A percentile compares a stretch with the other conserved stretches of the same genome.
These are phyloP conservation scores for Chaetoderma sp. DNA, from an alignment of 2,888 invertebrate species.

Conservation along the genomic window DNA sequence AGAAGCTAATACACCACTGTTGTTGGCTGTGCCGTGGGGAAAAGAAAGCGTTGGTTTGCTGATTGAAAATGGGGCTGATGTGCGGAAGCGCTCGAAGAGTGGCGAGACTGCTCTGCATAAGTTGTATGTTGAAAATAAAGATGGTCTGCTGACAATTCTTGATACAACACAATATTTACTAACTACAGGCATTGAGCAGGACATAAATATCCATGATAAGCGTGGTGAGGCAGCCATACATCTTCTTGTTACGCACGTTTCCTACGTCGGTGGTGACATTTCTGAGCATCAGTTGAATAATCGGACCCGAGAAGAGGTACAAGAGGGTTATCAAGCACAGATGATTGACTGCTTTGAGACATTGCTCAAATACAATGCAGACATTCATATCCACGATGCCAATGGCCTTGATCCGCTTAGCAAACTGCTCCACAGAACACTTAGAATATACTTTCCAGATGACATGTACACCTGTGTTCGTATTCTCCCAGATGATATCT, in stretches of 20 bases:
- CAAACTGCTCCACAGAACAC: conserved; percentile 73
- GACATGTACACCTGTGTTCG: conserved; percentile 80
- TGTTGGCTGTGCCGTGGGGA: conserved; percentile 80
- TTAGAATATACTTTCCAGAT: conserved; percentile 77
- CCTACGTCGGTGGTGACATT: conserved; percentile 65
- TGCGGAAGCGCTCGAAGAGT: conserved; percentile 78
- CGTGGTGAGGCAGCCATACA: conserved; percentile 82
- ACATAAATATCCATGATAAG: conserved; percentile 80
- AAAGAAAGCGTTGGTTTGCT: conserved; percentile 75
- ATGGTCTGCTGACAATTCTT: conserved; percentile 73
- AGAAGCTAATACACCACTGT: conserved; percentile 84
- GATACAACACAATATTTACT: conserved; percentile 78
- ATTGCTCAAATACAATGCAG: conserved; percentile 62
- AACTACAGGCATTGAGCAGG: conserved; percentile 78
- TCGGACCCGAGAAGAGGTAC: conserved; percentile 67
- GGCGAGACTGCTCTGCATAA: conserved; percentile 75
- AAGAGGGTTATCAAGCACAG: conserved; percentile 56
- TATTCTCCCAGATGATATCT: conserved; percentile 74
- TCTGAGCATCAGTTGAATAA: conserved; percentile 55
- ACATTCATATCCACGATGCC: conserved; percentile 56
- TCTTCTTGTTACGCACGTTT: conserved; percentile 71
- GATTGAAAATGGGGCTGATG: conserved; percentile 77
- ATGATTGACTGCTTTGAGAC: conserved; percentile 56
- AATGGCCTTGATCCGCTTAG: conserved; percentile 82
- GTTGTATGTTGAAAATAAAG: conserved; percentile 69